Conservation (phyloP, 2,113 vertebrate genomes). For the Microtus richardsoni region DNA sequence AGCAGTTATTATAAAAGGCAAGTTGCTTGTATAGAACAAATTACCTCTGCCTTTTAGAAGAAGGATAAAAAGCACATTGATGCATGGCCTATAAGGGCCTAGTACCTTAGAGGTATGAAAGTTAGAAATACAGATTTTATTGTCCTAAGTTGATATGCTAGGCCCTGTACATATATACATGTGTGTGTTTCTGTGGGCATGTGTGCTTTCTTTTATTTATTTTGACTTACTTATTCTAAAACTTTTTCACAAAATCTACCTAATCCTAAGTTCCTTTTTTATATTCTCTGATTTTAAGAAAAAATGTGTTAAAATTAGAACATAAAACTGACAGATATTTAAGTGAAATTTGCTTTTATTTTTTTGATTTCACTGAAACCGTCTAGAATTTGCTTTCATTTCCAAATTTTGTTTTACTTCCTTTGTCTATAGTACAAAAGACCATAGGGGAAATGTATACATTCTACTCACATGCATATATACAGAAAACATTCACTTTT, state of each 20-base stretch:
- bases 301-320: conserved; percentile 35
- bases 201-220: neutral
- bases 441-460: neutral
- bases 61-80: neutral
- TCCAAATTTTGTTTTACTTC: neutral
- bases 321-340: neutral
- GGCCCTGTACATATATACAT: fast-evolving
- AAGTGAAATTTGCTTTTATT: neutral
- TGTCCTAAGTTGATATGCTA: neutral
- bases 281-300: conserved; percentile 21
- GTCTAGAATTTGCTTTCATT: neutral
- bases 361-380: conserved; percentile 29
- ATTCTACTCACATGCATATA: neutral
- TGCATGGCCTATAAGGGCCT: neutral
- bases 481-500: neutral
- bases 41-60: conserved; percentile 57
- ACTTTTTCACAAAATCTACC: neutral
- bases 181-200: neutral
- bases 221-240: neutral
- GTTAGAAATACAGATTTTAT: neutral
- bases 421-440: neutral
- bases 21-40: conserved; percentile 35
- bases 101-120: neutral
- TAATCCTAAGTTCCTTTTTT: neutral
- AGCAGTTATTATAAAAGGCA: conserved; percentile 56